Evolutionary conservation across 2,888 invertebrate species (phyloP), one percentile per base, ranked within the genome.

Genomic region (Drosophila lutescens): DNA sequence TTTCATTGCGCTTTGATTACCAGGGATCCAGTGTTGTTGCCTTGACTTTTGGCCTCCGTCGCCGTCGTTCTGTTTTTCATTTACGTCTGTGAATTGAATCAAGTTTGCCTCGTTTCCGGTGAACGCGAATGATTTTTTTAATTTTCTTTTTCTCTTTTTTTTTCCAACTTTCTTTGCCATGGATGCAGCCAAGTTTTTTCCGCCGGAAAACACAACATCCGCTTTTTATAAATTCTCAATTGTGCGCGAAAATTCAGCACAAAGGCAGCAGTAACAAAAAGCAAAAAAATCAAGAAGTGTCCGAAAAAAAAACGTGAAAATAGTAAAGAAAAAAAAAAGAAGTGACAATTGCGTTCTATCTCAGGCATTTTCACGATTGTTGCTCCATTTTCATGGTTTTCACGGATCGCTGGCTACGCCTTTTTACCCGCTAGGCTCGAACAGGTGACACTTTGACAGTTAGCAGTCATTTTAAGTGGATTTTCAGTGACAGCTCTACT

Each of bases 131-230:
- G 43, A 15, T 34, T 56, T 23, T 57, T 46, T 59, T 40, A 47
- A 46, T n/a, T 51, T 43, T 57, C 10, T 8, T 55, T 15, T 49
- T n/a, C n/a, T n/a, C n/a, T 47, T 44, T 54, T 7, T 55, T 17
- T 46, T 47, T 44, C 51, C 23, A n/a, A n/a, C 13, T 49, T 44
- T 59, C 50, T 62, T 70, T 59, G 46, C 41, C 46, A 62, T 61
- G 80, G 50, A 76, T 75, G 62, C 69, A 78, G 76, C 70, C 85
- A 80, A 80, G 87, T 86, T 86, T 84, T 79, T 85, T 76, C 69
- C 74, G 76, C 63, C 77, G 89, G 82, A 87, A 85, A 85, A 85
- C 76, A 86, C 89, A 85, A 75, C 79, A 77, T 85, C 85, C 85
- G 88, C 58, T 75, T 72, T 76, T 78, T 80, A 74, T 86, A 87